A percentile compares a stretch with the other conserved stretches of the same genome.
Evolutionary conservation across 30 jellyfish, hydroid and myxozoan genomes (phyloP).

Genomic region (Aurelia aurita): DNA sequence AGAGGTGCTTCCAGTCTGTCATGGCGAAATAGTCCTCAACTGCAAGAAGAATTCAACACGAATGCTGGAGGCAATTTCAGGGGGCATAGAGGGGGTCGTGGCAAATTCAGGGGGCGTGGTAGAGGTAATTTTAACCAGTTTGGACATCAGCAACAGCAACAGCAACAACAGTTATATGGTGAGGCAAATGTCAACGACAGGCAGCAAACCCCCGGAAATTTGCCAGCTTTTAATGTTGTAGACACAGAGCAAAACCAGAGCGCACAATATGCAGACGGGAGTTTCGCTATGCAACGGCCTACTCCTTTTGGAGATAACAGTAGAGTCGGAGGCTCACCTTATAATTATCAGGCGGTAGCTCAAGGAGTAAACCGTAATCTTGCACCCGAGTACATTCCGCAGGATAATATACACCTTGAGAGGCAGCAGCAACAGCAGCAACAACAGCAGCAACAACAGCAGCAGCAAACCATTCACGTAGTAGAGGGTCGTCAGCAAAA

Average conservation of each 20-base stretch:
- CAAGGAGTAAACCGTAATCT: slow-evolving; percentile 21
- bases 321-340: slow-evolving; percentile 14
- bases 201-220: slow-evolving; percentile 27
- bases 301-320: slow-evolving; percentile 6
- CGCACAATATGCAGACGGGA: slow-evolving; percentile 16
- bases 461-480: background rate
- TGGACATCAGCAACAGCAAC: slow-evolving; percentile 32
- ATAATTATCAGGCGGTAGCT: slow-evolving; percentile 45
- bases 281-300: background rate
- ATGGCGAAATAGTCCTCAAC: slow-evolving; percentile 46
- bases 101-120: slow-evolving; percentile 55
- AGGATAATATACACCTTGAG: slow-evolving; percentile 5
- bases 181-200: background rate
- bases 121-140: slow-evolving; percentile 46
- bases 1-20: slow-evolving; percentile 43
- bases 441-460: slow-evolving; percentile 2
- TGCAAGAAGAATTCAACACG: slow-evolving; percentile 37
- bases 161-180: background rate
- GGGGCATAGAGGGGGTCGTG: slow-evolving; percentile 66
- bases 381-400: slow-evolving; percentile 18
- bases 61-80: slow-evolving; percentile 38
- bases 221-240: background rate
- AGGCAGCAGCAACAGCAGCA: slow-evolving; percentile 20
- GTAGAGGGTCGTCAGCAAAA: background rate
- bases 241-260: slow-evolving; percentile 20